Base-by-base conservation (phyloP, 2,797 vertebrate species). In the Octomys mimax region DNA sequence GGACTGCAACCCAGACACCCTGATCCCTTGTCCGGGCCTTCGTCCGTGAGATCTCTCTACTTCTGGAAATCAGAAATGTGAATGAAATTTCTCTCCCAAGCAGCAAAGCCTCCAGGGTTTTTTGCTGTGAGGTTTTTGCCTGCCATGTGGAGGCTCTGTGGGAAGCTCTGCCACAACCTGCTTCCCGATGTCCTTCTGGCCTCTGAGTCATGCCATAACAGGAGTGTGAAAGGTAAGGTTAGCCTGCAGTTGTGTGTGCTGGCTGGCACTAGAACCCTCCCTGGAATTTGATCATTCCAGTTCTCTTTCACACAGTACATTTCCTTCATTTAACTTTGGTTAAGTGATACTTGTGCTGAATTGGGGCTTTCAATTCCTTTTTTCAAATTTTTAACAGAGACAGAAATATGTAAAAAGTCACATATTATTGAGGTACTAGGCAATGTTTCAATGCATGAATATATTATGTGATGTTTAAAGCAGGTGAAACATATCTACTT, bases 261-360 rank as follows among this genome's bases (percentile, higher is more conserved):
- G 33, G 14, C 24, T 39, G 16, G 52, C 68, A 39, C 39, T 54
- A n/a, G 24, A 5, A 9, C 13, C 24, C 39, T 78, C 26, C 28
- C 52, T 62, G n/a, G 33, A 84, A 92, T 77, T 77, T n/a, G n/a
- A 36, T 83, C 33, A 46, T 68, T 95, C 70, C 39, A 88, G 19
- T 26, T 7, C 54, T 66, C 22, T 36, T 68, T 78, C 61, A 52
- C 5, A n/a, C 39, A 14, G 16, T 39, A 16, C 13, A 6, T 52
- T 59, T 52, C n/a, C 36, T 24, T 91, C 64, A 7, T 12, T 39
- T 80, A 80, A 52, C 64, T 68, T 59, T 57, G 57, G 24, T 66
- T 73, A 75, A 88, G 13, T 36, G 28, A 68, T 26, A n/a, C 36
- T 4, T 49, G 12, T 49, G 36, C 21, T 39, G 36, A 73, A 42